These are phyloP conservation scores for Nasua narica DNA, from an alignment of 2,797 vertebrate species.

Conservation along the genomic window DNA sequence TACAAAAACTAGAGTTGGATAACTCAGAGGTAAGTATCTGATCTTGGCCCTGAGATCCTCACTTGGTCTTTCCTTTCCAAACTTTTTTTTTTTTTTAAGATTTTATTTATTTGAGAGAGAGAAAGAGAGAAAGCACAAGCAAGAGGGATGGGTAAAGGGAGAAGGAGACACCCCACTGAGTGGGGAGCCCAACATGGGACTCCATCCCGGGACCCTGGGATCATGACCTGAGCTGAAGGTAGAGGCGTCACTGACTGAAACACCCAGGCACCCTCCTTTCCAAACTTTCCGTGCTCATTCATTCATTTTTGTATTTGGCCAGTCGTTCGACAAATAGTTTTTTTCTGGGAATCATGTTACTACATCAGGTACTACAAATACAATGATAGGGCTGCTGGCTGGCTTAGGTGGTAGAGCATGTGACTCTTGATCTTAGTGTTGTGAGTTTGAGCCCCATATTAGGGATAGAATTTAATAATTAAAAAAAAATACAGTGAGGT, in stretches of 20 bases:
- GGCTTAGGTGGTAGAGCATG: not conserved
- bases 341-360: not conserved
- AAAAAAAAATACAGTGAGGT: conserved; percentile 31
- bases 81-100: no score
- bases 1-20: not conserved
- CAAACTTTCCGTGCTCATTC: not conserved
- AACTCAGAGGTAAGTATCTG: not conserved
- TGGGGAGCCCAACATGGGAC: no score
- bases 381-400: not conserved
- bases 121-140: no score
- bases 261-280: not conserved
- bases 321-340: not conserved
- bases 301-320: not conserved
- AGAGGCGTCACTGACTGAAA: no score
- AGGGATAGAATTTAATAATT: not conserved
- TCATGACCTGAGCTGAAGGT: no score
- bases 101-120: no score
- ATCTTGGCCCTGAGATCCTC: not conserved
- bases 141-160: no score
- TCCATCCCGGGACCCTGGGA: no score
- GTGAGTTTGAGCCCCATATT: not conserved
- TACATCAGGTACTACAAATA: not conserved
- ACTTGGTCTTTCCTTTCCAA: not conserved
- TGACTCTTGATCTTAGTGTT: not conserved
- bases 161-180: no score